These are phyloP conservation scores for Intellagama lesueurii DNA, from an alignment of 2,797 vertebrate genomes.

Conservation along the genomic window DNA sequence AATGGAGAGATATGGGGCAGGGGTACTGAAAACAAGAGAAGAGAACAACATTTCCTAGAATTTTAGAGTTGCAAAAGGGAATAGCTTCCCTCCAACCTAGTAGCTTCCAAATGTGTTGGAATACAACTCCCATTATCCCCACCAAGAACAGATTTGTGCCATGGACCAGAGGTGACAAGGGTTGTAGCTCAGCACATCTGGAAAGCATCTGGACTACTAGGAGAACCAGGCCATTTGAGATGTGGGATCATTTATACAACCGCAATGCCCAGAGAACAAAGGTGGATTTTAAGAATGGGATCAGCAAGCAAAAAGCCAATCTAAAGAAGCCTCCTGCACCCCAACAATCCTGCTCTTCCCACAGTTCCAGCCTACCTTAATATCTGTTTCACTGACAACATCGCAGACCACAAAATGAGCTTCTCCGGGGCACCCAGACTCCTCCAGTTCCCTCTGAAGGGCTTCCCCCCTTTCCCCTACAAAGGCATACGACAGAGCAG, in stretches of 20 bases:
- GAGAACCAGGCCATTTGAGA: neutral
- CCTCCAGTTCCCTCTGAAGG: constrained; percentile 77
- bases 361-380: constrained; percentile 74
- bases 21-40: no score
- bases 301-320: no score
- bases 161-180: neutral
- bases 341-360: no score
- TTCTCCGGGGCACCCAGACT: constrained; percentile 68
- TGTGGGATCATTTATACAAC: neutral
- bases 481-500: neutral
- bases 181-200: neutral
- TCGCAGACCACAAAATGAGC: constrained; percentile 81
- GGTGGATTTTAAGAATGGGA: neutral
- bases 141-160: neutral
- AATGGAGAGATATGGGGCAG: neutral
- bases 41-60: no score
- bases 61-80: neutral
- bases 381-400: constrained; percentile 80
- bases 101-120: neutral
- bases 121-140: neutral
- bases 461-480: constrained; percentile 71
- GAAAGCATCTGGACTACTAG: neutral
- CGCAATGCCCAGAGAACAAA: neutral
- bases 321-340: neutral
- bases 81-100: neutral